Evolutionary conservation across 1,140 invertebrate genomes (phyloP).

Genomic region (Gonioctena quinquepunctata): DNA sequence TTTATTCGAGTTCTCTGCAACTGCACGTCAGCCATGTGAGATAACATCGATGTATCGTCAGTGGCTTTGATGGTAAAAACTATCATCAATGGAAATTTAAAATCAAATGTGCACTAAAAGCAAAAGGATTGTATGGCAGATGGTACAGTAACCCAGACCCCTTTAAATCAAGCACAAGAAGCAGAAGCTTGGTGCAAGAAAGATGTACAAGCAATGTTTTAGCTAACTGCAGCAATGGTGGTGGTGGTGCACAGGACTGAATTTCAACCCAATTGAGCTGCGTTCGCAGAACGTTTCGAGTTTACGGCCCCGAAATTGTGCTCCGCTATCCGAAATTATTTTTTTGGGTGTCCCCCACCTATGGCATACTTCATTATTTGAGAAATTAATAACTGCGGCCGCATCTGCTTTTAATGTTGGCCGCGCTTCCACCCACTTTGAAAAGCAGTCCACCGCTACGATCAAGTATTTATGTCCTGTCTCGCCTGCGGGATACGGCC

Average conservation of each 20-base stretch:
- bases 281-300: background rate
- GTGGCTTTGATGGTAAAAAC: too few species aligned
- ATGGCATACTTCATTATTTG: background rate
- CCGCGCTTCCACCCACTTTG: background rate
- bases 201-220: too few species aligned
- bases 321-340: background rate
- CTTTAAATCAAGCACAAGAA: too few species aligned
- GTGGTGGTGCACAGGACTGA: background rate
- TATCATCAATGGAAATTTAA: too few species aligned
- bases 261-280: accelerated
- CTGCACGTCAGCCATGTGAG: too few species aligned
- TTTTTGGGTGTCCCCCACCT: background rate
- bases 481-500: background rate
- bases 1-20: too few species aligned
- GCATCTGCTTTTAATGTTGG: background rate
- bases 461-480: background rate
- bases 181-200: too few species aligned
- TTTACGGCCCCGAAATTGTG: background rate
- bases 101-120: too few species aligned
- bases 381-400: background rate
- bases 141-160: too few species aligned
- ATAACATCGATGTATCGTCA: too few species aligned
- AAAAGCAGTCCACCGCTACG: background rate
- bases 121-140: too few species aligned
- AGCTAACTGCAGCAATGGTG: too few species aligned